Percentiles rank a stretch among this genome's conserved stretches.
phyloP scores from a whole-genome alignment of 2,113 vertebrate genomes.

The Chaetura pelagica region DNA sequence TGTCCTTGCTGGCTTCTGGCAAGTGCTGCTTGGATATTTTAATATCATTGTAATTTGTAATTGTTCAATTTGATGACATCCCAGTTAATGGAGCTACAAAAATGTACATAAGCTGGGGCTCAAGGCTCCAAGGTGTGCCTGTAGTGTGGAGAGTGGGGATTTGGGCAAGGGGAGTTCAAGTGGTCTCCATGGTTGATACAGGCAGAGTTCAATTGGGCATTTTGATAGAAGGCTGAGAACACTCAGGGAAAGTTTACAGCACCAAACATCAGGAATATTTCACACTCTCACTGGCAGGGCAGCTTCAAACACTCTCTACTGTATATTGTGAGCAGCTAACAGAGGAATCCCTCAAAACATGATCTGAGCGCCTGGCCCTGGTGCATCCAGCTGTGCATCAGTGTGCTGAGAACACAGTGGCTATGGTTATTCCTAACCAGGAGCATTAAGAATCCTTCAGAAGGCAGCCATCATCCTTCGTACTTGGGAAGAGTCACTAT shows the following conservation, averaged over 20 bases:
- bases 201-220: background rate
- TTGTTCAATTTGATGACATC: conserved; percentile 29
- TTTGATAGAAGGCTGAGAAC: background rate
- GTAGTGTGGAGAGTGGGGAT: background rate
- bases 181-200: background rate
- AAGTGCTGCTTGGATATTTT: background rate
- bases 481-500: background rate
- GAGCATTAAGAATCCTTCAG: background rate
- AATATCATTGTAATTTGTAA: background rate
- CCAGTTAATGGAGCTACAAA: background rate
- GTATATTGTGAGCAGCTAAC: background rate
- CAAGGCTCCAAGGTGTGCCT: background rate
- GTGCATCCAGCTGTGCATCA: background rate
- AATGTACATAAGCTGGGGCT: background rate
- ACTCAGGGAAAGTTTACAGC: background rate
- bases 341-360: background rate
- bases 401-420: background rate
- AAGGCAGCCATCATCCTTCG: background rate
- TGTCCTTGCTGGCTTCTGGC: background rate
- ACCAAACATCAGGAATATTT: background rate
- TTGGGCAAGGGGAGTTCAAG: background rate
- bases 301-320: background rate
- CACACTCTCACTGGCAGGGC: background rate
- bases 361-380: background rate
- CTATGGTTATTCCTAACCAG: background rate